Conservation (phyloP, 2,797 vertebrate genomes). For the Gymnopithys bicolor region DNA sequence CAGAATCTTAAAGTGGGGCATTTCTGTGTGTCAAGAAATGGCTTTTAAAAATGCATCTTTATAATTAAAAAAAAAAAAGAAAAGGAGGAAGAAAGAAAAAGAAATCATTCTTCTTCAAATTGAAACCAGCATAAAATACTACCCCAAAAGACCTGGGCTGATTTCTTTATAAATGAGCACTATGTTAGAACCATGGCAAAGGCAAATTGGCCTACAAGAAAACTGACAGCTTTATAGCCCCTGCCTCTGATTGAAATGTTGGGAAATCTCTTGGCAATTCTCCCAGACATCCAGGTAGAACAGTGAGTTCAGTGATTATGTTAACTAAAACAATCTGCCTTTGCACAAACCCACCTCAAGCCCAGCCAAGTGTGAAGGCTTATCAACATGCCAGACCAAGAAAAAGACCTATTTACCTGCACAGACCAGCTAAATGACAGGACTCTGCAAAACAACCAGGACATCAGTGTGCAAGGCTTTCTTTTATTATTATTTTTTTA, state of each 20-base stretch:
- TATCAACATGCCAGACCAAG: constrained; percentile 71
- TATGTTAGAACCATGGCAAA: constrained; percentile 80
- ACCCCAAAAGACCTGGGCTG: constrained; percentile 52
- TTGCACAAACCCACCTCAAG: constrained; percentile 82
- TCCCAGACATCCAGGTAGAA: constrained; percentile 90
- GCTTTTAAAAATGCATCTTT: neutral
- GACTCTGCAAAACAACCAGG: constrained; percentile 12
- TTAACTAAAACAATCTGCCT: constrained; percentile 88
- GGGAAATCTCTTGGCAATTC: constrained; percentile 86
- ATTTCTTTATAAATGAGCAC: constrained; percentile 76
- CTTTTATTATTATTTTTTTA: neutral
- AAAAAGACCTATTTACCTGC: constrained; percentile 72
- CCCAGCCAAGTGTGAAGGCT: constrained; percentile 80
- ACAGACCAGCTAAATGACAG: neutral
- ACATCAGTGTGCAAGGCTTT: neutral
- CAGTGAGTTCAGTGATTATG: constrained; percentile 84
- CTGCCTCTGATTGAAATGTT: constrained; percentile 82
- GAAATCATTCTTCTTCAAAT: constrained; percentile 49
- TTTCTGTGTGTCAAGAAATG: constrained; percentile 21
- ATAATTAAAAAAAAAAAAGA: neutral
- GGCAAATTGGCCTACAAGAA: constrained; percentile 87
- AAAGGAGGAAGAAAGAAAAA: neutral
- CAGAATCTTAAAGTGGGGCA: constrained; percentile 2
- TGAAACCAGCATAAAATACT: constrained; percentile 72
- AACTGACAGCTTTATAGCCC: constrained; percentile 89